phyloP scores from a whole-genome alignment of 2,888 invertebrate genomes.

The Sinohyriopsis cumingii region DNA sequence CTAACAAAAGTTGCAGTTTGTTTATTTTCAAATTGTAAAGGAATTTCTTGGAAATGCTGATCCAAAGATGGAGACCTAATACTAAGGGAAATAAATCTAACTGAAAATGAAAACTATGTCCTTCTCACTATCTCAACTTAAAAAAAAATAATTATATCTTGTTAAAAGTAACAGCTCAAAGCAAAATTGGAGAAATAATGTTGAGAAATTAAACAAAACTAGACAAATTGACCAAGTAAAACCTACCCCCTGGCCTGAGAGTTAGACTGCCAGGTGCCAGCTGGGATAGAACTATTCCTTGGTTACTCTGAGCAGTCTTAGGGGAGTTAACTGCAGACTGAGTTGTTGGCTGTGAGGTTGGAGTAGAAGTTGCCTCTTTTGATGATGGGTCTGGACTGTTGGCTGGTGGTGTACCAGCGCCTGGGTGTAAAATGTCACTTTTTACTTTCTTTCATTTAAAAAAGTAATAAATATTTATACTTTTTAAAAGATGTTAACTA shows the following conservation, averaged over 20 bases:
- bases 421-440: too few relatives aligned
- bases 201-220: neutral
- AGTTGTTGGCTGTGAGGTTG: too few relatives aligned
- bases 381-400: constrained; percentile 14
- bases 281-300: constrained; percentile 60
- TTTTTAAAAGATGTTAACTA: neutral
- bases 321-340: too few relatives aligned
- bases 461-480: neutral
- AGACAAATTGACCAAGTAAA: neutral
- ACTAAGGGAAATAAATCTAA: too few relatives aligned
- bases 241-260: constrained; percentile 47
- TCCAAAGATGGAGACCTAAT: too few relatives aligned
- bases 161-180: neutral
- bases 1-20: too few relatives aligned
- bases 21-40: too few relatives aligned
- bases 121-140: constrained; percentile 9
- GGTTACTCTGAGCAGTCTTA: too few relatives aligned
- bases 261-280: constrained; percentile 55
- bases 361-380: too few relatives aligned
- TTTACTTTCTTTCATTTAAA: too few relatives aligned
- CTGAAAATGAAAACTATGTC: too few relatives aligned
- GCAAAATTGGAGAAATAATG: neutral
- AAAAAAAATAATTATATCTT: neutral
- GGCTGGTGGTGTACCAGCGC: constrained; percentile 14
- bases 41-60: too few relatives aligned